Conservation (phyloP, 2,113 vertebrate species). For the Pachyramphus minor region DNA sequence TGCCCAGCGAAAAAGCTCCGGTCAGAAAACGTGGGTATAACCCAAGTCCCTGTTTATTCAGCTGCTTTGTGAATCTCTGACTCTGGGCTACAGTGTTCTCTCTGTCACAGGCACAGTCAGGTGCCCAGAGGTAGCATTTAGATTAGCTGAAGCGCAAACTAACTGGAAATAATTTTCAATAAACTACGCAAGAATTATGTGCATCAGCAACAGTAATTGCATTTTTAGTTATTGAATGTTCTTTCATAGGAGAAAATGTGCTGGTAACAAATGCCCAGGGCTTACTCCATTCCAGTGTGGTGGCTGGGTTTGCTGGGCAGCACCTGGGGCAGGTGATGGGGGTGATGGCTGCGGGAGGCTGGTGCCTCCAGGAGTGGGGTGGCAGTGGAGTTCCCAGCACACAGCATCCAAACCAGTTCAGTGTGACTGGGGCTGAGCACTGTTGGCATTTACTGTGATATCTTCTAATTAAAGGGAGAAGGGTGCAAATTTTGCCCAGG, state of each 20-base stretch:
- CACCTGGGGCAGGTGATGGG: too few species aligned
- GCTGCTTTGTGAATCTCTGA: background rate
- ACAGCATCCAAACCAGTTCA: background rate
- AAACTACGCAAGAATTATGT: background rate
- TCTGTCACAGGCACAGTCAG: background rate
- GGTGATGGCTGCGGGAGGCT: too few species aligned
- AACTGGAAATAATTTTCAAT: slow-evolving; percentile 6
- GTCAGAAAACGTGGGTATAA: slow-evolving; percentile 89
- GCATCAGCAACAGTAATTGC: background rate
- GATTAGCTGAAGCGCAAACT: background rate
- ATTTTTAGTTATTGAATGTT: background rate
- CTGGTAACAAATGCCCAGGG: background rate
- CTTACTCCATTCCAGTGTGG: too few species aligned
- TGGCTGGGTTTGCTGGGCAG: too few species aligned
- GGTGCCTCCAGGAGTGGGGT: too few species aligned
- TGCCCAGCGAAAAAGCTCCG: slow-evolving; percentile 94
- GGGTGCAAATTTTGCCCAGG: background rate
- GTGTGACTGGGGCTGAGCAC: background rate
- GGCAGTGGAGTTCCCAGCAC: too few species aligned
- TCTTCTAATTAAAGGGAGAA: background rate
- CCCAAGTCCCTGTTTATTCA: background rate
- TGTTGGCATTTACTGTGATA: background rate
- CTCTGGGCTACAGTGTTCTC: background rate
- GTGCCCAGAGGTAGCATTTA: background rate
- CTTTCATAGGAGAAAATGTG: background rate